A percentile compares a stretch with the other conserved stretches of the same genome.
These are phyloP conservation scores for Typhlomys cinereus DNA, from an alignment of 2,113 vertebrate species.

Conservation along the genomic window DNA sequence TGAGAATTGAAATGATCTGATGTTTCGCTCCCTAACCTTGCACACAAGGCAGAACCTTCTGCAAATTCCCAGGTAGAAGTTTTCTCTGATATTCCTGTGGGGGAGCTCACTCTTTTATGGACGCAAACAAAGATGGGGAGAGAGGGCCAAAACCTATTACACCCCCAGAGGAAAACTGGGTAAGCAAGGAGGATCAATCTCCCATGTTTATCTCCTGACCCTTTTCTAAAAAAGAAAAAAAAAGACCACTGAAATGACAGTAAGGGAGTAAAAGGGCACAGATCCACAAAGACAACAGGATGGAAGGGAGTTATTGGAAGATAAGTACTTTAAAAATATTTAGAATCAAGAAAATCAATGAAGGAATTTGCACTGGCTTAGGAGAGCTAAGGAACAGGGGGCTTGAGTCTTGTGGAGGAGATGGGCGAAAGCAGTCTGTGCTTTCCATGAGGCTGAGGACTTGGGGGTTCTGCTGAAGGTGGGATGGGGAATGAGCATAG, in stretches of 20 bases:
- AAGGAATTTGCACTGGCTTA: slow-evolving; percentile 44
- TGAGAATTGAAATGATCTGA: background rate
- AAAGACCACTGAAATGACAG: background rate
- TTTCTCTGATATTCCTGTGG: background rate
- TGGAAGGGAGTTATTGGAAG: slow-evolving; percentile 39
- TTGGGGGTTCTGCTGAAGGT: background rate
- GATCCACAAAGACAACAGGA: slow-evolving; percentile 37
- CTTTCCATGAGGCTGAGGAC: background rate
- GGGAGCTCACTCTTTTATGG: background rate
- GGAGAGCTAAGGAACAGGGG: background rate
- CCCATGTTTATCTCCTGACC: slow-evolving; percentile 37
- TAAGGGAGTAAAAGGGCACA: slow-evolving; percentile 21
- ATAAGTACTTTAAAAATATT: slow-evolving; percentile 66
- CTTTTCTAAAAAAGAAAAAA: background rate
- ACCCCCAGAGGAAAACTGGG: background rate
- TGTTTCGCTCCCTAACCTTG: background rate
- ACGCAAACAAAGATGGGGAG: background rate
- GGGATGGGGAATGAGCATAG: accelerated
- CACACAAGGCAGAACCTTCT: background rate
- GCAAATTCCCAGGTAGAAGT: background rate
- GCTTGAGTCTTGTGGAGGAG: background rate
- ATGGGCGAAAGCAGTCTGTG: background rate
- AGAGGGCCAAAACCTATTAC: background rate
- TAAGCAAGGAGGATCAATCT: background rate
- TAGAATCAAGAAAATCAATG: slow-evolving; percentile 37